phyloP scores from a whole-genome alignment of 2,888 invertebrate genomes.

The Falcaria lacertinaria region DNA sequence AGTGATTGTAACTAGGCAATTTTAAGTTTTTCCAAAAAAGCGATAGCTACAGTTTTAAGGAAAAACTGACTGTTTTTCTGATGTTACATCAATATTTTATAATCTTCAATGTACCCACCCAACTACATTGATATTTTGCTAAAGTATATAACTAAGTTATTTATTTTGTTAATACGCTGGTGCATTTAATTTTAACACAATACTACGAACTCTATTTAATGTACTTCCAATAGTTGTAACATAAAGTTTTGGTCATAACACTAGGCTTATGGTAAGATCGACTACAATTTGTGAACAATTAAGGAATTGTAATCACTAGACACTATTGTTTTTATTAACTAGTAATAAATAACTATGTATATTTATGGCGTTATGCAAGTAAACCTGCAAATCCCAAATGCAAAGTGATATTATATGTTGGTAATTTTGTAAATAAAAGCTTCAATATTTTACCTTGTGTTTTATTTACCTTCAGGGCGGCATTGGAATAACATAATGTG shows the following conservation, averaged over 20 bases:
- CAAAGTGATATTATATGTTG: slow-evolving; percentile 77
- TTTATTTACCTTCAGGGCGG: slow-evolving; percentile 35
- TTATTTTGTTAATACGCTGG: neutral
- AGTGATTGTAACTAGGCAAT: no score
- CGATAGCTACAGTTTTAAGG: no score
- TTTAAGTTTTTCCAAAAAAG: no score
- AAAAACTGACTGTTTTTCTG: no score
- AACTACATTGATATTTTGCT: no score
- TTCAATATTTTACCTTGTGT: slow-evolving; percentile 68
- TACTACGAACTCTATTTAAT: slow-evolving; percentile 15
- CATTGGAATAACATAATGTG: no score
- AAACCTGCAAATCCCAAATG: slow-evolving; percentile 72
- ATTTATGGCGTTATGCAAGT: slow-evolving; percentile 74
- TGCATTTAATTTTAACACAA: slow-evolving; percentile 19
- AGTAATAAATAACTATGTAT: slow-evolving; percentile 57
- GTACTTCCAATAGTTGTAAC: slow-evolving; percentile 28
- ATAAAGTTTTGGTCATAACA: slow-evolving; percentile 19
- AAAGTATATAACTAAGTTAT: no score
- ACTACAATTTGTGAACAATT: slow-evolving; percentile 21
- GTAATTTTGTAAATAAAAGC: slow-evolving; percentile 80
- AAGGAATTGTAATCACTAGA: slow-evolving; percentile 67
- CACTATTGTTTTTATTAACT: slow-evolving; percentile 56
- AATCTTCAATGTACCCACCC: no score
- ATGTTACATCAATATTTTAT: no score
- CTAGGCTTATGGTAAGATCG: slow-evolving; percentile 16